These are phyloP conservation scores for Eupithecia subumbrata DNA, from an alignment of 2,888 invertebrate species.

Conservation along the genomic window DNA sequence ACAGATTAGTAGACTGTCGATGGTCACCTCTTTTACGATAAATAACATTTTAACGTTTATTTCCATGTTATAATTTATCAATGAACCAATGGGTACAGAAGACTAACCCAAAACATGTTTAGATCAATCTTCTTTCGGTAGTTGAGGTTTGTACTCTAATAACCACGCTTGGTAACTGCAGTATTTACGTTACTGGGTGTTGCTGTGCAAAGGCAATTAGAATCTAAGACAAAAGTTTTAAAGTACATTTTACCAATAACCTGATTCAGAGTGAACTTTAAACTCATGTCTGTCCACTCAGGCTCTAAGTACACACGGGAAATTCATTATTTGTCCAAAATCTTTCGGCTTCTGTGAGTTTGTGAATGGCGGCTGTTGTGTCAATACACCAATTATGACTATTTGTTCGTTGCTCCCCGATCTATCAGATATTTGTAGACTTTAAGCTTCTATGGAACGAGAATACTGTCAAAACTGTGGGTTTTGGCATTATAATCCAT, in stretches of 20 bases:
- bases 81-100: background rate
- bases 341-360: constrained; percentile 79
- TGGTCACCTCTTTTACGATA: too few species aligned
- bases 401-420: constrained; percentile 39
- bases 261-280: constrained; percentile 49
- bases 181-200: background rate
- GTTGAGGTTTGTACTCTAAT: background rate
- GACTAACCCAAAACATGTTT: background rate
- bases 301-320: constrained; percentile 61
- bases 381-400: constrained; percentile 76
- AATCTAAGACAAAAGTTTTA: background rate
- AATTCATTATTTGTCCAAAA: constrained; percentile 77
- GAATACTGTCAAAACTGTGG: background rate
- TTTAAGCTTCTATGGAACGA: background rate
- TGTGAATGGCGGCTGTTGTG: constrained; percentile 76
- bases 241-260: background rate
- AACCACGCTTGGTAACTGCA: background rate
- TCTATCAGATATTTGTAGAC: background rate
- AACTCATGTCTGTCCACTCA: constrained; percentile 69
- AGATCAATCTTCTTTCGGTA: background rate
- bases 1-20: constrained; percentile 6
- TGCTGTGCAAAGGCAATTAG: background rate
- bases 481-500: background rate
- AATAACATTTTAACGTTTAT: too few species aligned
- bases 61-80: background rate